Conservation (phyloP, 2,888 invertebrate species). For the Thymelicus acteon region DNA sequence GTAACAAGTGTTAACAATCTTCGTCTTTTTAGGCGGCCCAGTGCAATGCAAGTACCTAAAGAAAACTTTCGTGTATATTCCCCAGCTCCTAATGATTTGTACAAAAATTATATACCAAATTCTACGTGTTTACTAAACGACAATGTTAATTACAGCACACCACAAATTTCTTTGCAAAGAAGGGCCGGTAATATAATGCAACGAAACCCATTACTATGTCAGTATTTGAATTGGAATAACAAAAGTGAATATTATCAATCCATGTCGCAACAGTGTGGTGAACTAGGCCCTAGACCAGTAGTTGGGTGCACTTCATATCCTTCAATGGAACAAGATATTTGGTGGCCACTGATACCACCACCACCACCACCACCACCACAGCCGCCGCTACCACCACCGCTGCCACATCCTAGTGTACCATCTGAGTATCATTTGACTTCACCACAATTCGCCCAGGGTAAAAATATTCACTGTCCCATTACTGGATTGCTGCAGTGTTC, state of each 20-base stretch:
- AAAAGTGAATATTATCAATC: background rate
- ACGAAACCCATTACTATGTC: slow-evolving; percentile 1
- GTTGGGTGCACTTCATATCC: background rate
- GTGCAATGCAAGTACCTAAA: background rate
- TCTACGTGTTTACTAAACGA: background rate
- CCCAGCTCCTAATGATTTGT: background rate
- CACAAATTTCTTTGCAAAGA: background rate
- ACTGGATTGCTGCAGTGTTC: background rate
- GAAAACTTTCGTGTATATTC: background rate
- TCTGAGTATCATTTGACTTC: background rate
- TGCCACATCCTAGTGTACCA: too few species aligned
- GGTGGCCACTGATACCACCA: background rate
- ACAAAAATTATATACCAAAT: background rate
- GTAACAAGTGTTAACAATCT: background rate
- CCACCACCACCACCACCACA: background rate
- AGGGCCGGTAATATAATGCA: background rate
- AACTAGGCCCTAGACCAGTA: background rate
- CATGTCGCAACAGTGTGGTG: background rate
- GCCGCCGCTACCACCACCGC: too few species aligned
- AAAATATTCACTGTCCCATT: background rate
- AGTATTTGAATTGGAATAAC: slow-evolving; percentile 4
- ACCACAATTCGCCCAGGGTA: background rate
- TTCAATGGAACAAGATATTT: background rate
- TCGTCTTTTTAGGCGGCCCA: background rate
- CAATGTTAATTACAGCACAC: background rate